Base-by-base conservation (phyloP, 1,140 invertebrate species). In the Polypedilum vanderplanki region DNA sequence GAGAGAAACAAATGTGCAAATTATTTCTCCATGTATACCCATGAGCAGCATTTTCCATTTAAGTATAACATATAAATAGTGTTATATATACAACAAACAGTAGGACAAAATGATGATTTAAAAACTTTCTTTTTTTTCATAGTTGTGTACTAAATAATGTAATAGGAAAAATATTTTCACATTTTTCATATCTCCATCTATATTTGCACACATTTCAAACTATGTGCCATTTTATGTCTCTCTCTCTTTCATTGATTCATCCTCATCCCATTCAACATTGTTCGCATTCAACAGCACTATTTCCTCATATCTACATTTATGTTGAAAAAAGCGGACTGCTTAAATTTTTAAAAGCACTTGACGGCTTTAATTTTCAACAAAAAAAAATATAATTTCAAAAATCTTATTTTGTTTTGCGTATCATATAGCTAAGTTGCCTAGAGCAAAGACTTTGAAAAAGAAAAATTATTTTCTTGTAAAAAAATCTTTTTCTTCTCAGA, bases 91-190 rank as follows among this genome's bases (percentile, higher is more conserved):
- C n/a, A 57, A 57, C n/a, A 57, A 15, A 7, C 3, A 17, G n/a
- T 3, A 3, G 10, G 10, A 17, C 46, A 12, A 57, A 12, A 9
- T 12, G 46, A n/a, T n/a, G n/a, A n/a, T n/a, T n/a, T 12, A 57
- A 3, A 57, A 57, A 57, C 1, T 57, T 57, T 17, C 46, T 33
- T 33, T 33, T 33, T 33, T 33, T 33, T 33, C 24, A 1, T 33
- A 33, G 24, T 33, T 33, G 24, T 33, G 24, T 33, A 5, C 24
- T 33, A 3, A 33, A 33, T 9, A 70, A 70, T 70, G 65, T 10
- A 70, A 20, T 70, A 22, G 46, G 46, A 57, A 70, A 33, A 70
- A 70, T 70, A 70, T 70, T 70, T 70, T 70, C 65, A 70, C 65
- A 17, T 70, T 70, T 70, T 70, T 70, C 65, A 70, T 70, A 70